Base-by-base conservation (phyloP, 1,140 invertebrate genomes). In the Helicoverpa armigera region DNA sequence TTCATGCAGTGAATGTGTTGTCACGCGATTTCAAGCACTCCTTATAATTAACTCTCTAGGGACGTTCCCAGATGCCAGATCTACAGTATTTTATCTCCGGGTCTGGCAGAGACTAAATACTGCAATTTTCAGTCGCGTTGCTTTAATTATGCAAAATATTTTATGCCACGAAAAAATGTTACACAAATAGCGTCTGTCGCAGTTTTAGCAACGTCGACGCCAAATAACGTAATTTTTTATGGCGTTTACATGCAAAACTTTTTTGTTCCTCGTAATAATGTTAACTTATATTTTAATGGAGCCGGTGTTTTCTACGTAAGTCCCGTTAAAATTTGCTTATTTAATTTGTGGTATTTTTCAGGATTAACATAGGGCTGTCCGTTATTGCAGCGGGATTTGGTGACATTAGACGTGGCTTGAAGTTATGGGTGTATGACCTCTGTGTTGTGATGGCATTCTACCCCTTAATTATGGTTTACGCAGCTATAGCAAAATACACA, bases 341-440 rank as follows among this genome's bases (percentile, higher is more conserved):
- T 81, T 79, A 14, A 70, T 67, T 35, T 10, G 29, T 54, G 2
- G 7, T 76, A 81, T 82, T 83, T 82, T 90, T 23, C 83, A 94
- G 95, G 83, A 94, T 96, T 81, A 95, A 96, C 67, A 82, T 96
- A 10, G 96, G 95, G 0, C 76, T 95, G 60, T 90, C 82, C 63
- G 91, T 95, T 14, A 94, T 96, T 23, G 88, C 84, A n/a, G 84
- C 89, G 53, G 95, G 96, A 2, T 96, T 95, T 35, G 94, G 90
- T 3, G 94, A 95, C 16, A 90, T 95, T 12, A 89, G 91, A 67
- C 91, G 95, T 63, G 95, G 93, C 9, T 80, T 91, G 7, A 92
- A 89, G 13, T 88, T 95, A 13, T 96, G 95, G 95, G 18, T 95
- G 9, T 91, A 95, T 61, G 94, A 95, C 76, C 85, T 96, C 50